These are phyloP conservation scores for Bubo bubo DNA, from an alignment of 2,113 vertebrate species.

Conservation along the genomic window DNA sequence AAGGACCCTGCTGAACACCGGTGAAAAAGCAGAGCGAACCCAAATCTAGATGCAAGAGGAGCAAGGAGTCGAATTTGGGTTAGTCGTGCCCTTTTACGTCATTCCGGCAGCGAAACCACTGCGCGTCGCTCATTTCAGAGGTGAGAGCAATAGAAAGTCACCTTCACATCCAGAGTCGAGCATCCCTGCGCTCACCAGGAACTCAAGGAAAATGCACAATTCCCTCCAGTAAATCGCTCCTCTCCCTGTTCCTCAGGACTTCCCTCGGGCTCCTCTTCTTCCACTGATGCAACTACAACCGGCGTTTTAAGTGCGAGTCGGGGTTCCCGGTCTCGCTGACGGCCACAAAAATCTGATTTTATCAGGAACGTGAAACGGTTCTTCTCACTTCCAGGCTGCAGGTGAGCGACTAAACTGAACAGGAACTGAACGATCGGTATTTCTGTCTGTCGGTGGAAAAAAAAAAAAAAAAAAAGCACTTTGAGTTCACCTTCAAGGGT, in stretches of 20 bases:
- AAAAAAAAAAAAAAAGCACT: too few relatives aligned
- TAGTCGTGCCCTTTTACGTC: accelerated
- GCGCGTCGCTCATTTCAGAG: accelerated
- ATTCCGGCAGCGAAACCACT: accelerated
- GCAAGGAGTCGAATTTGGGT: neutral
- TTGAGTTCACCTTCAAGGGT: neutral
- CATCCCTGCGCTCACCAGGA: neutral
- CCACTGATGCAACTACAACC: neutral
- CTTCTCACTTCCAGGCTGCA: neutral
- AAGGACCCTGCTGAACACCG: neutral
- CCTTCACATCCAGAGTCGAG: too few relatives aligned
- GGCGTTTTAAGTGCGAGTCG: too few relatives aligned
- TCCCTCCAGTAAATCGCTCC: neutral
- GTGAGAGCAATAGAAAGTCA: neutral
- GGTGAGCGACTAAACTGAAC: neutral
- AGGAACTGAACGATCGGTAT: neutral
- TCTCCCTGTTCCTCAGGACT: neutral
- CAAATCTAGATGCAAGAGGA: neutral
- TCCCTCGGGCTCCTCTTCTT: neutral
- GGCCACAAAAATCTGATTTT: neutral
- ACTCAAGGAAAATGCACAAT: neutral
- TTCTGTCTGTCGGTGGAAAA: too few relatives aligned
- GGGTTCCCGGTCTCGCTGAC: neutral
- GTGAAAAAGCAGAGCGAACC: neutral
- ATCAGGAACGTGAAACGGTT: neutral